Evolutionary conservation across 2,888 invertebrate species (phyloP).

Genomic region (Coelopa pilipes): DNA sequence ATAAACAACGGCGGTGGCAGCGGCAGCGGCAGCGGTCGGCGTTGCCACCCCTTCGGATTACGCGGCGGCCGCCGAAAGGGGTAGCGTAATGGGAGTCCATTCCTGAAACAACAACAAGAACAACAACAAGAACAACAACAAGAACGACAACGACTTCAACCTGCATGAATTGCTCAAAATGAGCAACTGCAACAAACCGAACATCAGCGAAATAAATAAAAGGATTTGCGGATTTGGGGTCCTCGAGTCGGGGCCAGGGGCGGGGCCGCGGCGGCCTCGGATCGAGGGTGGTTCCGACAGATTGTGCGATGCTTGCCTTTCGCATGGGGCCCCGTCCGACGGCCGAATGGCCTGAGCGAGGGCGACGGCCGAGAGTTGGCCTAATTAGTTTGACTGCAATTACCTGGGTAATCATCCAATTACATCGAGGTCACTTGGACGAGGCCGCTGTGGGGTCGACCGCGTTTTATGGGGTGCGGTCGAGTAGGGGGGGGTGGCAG

Average conservation of each 20-base stretch:
- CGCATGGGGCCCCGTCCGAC: no score
- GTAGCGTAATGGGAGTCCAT: not conserved
- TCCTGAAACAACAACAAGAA: no score
- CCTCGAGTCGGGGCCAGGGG: constrained; percentile 46
- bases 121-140: not conserved
- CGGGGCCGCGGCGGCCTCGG: no score
- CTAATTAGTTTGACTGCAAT: no score
- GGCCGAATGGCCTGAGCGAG: no score
- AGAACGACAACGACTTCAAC: not conserved
- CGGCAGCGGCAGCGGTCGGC: constrained; percentile 20
- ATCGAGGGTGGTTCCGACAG: constrained; percentile 15
- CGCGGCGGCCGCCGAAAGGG: constrained; percentile 19
- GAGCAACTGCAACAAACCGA: constrained; percentile 15
- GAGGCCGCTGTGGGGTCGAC: no score
- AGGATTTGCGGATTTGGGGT: constrained; percentile 60
- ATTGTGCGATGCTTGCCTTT: constrained; percentile 12
- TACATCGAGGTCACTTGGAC: no score
- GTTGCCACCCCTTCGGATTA: constrained; percentile 5
- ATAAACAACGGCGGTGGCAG: constrained; percentile 56
- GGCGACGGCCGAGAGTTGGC: no score
- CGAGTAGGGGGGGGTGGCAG: no score
- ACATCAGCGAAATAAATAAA: constrained; percentile 61
- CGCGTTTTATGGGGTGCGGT: no score
- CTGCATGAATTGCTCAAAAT: constrained; percentile 25
- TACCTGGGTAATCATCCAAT: no score